Evolutionary conservation across 2,888 invertebrate species (phyloP), one percentile per base, ranked within the genome.

Genomic region (Dioctria linearis): DNA sequence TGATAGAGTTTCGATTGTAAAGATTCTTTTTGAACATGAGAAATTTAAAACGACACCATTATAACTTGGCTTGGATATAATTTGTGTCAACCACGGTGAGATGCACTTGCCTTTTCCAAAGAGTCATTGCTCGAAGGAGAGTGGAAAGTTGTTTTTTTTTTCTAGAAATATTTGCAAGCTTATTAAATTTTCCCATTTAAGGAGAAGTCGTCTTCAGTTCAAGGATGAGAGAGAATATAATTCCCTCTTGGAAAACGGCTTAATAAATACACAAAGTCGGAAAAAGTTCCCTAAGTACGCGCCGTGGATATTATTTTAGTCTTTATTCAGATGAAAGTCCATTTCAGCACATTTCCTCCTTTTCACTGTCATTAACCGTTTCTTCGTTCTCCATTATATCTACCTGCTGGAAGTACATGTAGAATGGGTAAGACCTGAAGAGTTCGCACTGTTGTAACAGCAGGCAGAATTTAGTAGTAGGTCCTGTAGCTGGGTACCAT

Each of bases 271-370:
- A 49, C 42, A 46, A 66, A 42, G 43, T 43, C 25, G 37, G 67
- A 46, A 67, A 69, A 69, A 69, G 69, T 69, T 69, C 11, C 40
- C 69, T 51, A 54, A 54, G 51, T 25, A 51, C 49, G 42, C 65
- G 69, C 69, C 69, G 69, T 54, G 51, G 43, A 69, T 69, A 69
- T 69, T 69, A 69, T 69, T 69, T 51, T 51, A 49, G 69, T 69
- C 51, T 49, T 63, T 69, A 69, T 69, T 49, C 51, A 69, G 69
- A 69, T 69, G 69, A 69, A 69, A 69, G 69, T 69, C 69, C 51
- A 69, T 69, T 69, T 69, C 69, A 69, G 69, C 51, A 69, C 69
- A 69, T 69, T 69, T 69, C 51, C 69, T 69, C 69, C 69, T 69
- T 69, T 69, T 69, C 69, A 69, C 69, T 69, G 69, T 69, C 69